A percentile compares a stretch with the other conserved stretches of the same genome.
Conservation (phyloP, 2,113 vertebrate species). For the Crotophaga sulcirostris region DNA sequence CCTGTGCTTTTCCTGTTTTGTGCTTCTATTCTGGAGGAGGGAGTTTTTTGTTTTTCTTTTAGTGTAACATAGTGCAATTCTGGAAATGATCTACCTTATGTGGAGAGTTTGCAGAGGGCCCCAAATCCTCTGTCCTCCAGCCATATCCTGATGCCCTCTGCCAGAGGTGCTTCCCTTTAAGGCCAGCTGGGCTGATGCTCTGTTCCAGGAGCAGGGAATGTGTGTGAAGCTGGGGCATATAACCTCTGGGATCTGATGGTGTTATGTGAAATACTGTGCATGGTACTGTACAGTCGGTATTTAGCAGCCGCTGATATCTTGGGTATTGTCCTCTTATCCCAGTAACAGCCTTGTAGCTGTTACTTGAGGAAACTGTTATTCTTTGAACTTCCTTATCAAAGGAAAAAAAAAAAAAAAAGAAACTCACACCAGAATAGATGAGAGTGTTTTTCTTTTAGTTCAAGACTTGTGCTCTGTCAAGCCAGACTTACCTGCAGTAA, state of each 20-base stretch:
- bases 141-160: accelerated
- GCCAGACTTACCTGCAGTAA: background rate
- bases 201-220: background rate
- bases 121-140: no score
- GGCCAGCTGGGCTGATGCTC: background rate
- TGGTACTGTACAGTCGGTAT: background rate
- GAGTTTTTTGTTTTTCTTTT: background rate
- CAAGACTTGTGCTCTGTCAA: background rate
- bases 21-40: background rate
- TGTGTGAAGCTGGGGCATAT: accelerated
- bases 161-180: background rate
- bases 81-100: background rate
- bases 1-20: background rate
- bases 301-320: background rate
- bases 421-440: background rate
- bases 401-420: background rate
- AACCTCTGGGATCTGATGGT: background rate
- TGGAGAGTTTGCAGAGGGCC: background rate
- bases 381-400: background rate
- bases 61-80: background rate
- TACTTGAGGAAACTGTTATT: background rate
- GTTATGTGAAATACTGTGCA: background rate
- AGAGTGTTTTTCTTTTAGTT: background rate
- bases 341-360: background rate
- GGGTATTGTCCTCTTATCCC: background rate